Conservation (phyloP, 2,888 invertebrate species). For the Cynaeus angustus region DNA sequence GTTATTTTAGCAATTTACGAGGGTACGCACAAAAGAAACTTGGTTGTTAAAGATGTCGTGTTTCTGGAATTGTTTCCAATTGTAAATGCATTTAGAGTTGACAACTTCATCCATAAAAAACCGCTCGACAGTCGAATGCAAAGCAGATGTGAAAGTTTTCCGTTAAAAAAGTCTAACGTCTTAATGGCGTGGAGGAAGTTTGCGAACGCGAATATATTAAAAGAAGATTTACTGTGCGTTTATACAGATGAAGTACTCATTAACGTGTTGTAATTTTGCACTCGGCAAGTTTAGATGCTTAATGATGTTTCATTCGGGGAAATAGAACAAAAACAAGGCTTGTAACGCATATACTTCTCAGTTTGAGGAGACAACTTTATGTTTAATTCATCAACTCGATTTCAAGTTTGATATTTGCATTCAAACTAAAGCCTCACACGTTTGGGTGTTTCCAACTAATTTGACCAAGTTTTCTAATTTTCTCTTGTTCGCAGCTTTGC, state of each 20-base stretch:
- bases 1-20: background rate
- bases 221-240: slow-evolving; percentile 62
- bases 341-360: slow-evolving; percentile 46
- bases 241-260: slow-evolving; percentile 62
- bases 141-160: slow-evolving; percentile 57
- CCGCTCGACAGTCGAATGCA: slow-evolving; percentile 51
- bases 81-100: slow-evolving; percentile 47
- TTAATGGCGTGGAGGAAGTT: slow-evolving; percentile 59
- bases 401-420: slow-evolving; percentile 43
- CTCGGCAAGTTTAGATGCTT: slow-evolving; percentile 47
- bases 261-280: slow-evolving; percentile 56
- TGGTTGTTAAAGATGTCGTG: slow-evolving; percentile 6
- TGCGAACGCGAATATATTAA: slow-evolving; percentile 59
- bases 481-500: no score
- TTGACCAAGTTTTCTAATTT: background rate
- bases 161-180: slow-evolving; percentile 55
- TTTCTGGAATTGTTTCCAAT: slow-evolving; percentile 39
- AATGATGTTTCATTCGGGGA: slow-evolving; percentile 49
- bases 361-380: slow-evolving; percentile 44
- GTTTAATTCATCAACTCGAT: slow-evolving; percentile 49
- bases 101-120: slow-evolving; percentile 46
- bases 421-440: slow-evolving; percentile 10
- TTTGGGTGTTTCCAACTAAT: slow-evolving; percentile 29
- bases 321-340: slow-evolving; percentile 43
- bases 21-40: slow-evolving; percentile 15